Evolutionary conservation across 1,140 invertebrate species (phyloP).

Genomic region (Nixonia krombeini): DNA sequence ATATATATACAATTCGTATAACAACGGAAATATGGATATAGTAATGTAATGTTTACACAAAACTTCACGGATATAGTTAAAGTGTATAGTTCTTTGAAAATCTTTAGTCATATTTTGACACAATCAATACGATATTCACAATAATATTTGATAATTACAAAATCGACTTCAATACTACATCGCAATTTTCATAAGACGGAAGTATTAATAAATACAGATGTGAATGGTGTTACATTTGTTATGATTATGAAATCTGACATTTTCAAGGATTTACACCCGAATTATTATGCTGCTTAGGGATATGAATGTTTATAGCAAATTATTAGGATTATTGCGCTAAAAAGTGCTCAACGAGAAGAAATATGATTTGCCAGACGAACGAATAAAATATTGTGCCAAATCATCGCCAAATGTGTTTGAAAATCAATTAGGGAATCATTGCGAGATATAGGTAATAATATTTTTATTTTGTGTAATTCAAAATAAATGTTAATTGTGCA

Average conservation of each 20-base stretch:
- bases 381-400: not conserved
- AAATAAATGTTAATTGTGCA: not conserved
- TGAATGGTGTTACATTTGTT: no score
- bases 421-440: not conserved
- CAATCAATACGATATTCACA: conserved; percentile 38
- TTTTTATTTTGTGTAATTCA: not conserved
- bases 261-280: no score
- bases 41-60: conserved; percentile 29
- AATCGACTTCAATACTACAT: conserved; percentile 20
- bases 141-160: conserved; percentile 23
- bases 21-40: conserved; percentile 9
- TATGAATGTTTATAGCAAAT: no score
- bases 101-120: conserved; percentile 62
- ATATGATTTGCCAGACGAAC: not conserved
- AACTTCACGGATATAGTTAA: conserved; percentile 20
- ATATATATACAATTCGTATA: no score
- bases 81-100: conserved; percentile 45
- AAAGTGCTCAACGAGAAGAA: not conserved
- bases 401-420: not conserved
- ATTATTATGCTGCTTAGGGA: no score
- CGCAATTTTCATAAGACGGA: no score
- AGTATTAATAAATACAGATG: no score
- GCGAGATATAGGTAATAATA: no score
- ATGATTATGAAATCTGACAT: no score
- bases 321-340: not conserved